Conservation (phyloP, 2,797 vertebrate species). For the Anableps anableps region DNA sequence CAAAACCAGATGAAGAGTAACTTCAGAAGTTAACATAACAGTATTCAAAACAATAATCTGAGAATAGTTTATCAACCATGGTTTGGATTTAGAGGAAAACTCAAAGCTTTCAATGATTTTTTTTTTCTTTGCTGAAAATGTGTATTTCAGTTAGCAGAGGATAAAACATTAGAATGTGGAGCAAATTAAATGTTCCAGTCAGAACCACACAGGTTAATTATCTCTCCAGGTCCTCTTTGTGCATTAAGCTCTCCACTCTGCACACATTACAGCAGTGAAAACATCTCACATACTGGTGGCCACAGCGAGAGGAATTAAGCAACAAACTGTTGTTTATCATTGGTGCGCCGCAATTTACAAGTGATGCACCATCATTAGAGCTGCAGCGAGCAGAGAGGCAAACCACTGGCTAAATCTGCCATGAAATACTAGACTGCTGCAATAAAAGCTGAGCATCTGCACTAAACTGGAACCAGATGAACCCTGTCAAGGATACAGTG, state of each 20-base stretch:
- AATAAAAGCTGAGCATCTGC: constrained; percentile 86
- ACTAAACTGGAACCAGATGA: constrained; percentile 87
- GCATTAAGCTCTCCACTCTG: constrained; percentile 8
- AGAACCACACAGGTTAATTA: constrained; percentile 64
- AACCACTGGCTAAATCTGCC: constrained; percentile 84
- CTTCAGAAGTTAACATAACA: background rate
- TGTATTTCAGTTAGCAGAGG: constrained; percentile 38
- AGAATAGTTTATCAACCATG: constrained; percentile 13
- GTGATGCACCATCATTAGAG: constrained; percentile 82
- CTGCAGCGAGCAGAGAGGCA: constrained; percentile 72
- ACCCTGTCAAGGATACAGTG: constrained; percentile 77
- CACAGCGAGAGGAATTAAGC: constrained; percentile 37
- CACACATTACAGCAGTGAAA: background rate
- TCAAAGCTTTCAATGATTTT: constrained; percentile 17
- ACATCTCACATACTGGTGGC: constrained; percentile 14
- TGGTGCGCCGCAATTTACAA: constrained; percentile 80
- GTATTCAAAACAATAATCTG: constrained; percentile 6
- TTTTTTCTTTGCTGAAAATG: constrained; percentile 26
- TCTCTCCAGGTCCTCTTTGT: constrained; percentile 19
- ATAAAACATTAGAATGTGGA: constrained; percentile 51
- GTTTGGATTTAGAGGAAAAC: constrained; percentile 16
- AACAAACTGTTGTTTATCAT: constrained; percentile 67
- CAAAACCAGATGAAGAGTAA: constrained; percentile 17
- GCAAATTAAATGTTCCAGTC: constrained; percentile 60
- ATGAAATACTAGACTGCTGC: constrained; percentile 86